A percentile compares a stretch with the other conserved stretches of the same genome.
Conservation (phyloP, 2,113 vertebrate genomes). For the Pluvianellus socialis region DNA sequence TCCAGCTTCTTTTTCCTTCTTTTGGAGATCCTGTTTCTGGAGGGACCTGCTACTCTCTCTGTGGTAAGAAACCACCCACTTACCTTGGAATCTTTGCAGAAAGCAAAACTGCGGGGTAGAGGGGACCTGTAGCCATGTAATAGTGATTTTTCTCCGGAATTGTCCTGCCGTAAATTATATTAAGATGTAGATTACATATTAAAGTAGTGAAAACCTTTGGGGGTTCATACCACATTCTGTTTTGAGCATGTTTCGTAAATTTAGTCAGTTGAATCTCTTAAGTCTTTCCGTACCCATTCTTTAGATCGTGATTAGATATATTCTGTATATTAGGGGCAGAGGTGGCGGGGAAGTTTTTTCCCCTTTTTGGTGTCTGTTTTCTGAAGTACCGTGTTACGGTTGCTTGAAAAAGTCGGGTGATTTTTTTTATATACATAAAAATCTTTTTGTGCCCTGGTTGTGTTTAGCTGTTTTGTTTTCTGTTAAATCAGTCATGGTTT, state of each 20-base stretch:
- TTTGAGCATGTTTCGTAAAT: neutral
- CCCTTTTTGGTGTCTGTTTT: neutral
- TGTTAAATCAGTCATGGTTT: neutral
- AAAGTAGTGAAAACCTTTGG: neutral
- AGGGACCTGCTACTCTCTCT: constrained; percentile 82
- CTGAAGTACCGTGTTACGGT: neutral
- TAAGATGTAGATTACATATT: neutral
- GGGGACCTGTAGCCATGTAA: neutral
- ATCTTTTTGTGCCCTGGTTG: neutral
- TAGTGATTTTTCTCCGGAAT: neutral
- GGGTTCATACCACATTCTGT: neutral
- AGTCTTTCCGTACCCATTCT: neutral
- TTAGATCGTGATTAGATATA: neutral
- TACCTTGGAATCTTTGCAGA: neutral
- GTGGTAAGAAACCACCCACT: constrained; percentile 73
- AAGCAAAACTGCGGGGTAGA: neutral
- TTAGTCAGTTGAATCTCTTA: neutral
- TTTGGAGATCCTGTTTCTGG: constrained; percentile 85
- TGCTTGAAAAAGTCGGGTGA: neutral
- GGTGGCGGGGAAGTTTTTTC: neutral
- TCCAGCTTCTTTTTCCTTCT: constrained; percentile 92
- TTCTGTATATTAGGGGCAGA: neutral
- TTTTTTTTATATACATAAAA: neutral
- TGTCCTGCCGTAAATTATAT: neutral
- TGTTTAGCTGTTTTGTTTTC: neutral